A percentile compares a stretch with the other conserved stretches of the same genome.
Conservation (phyloP, 2,113 vertebrate genomes). For the Vidua chalybeata region DNA sequence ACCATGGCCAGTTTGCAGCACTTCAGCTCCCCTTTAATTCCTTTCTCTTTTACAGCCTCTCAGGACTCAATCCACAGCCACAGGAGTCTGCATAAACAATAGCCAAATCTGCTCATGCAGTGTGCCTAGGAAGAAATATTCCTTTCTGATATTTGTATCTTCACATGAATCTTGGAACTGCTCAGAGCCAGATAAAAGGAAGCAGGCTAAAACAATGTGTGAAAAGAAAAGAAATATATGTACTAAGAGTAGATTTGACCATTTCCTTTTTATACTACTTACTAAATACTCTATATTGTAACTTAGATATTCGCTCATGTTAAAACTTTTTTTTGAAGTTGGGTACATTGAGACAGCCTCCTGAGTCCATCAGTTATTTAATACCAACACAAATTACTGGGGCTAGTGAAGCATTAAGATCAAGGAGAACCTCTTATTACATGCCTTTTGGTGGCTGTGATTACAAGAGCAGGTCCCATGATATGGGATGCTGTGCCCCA, state of each 20-base stretch:
- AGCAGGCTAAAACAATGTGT: not conserved
- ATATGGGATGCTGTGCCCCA: not conserved
- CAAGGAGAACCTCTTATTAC: not conserved
- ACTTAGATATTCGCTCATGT: rapidly evolving
- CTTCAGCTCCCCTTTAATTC: not conserved
- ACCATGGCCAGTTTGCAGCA: not conserved
- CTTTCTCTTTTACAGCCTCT: not conserved
- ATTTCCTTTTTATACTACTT: not conserved
- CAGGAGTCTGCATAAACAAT: not conserved
- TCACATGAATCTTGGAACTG: not conserved
- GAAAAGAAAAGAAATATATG: not conserved
- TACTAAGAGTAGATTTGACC: not conserved
- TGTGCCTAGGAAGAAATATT: not conserved
- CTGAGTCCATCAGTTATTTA: not conserved
- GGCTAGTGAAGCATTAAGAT: not conserved
- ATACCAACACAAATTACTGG: not conserved
- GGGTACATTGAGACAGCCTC: not conserved
- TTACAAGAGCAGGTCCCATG: not conserved
- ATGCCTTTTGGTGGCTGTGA: not conserved
- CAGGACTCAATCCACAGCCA: not conserved
- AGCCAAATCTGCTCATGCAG: not conserved
- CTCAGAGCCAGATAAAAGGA: not conserved
- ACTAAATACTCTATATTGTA: not conserved
- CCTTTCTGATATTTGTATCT: not conserved
- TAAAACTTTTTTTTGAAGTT: not conserved